phyloP scores from a whole-genome alignment of 2,888 invertebrate species.

The Drosophila nigricruria region DNA sequence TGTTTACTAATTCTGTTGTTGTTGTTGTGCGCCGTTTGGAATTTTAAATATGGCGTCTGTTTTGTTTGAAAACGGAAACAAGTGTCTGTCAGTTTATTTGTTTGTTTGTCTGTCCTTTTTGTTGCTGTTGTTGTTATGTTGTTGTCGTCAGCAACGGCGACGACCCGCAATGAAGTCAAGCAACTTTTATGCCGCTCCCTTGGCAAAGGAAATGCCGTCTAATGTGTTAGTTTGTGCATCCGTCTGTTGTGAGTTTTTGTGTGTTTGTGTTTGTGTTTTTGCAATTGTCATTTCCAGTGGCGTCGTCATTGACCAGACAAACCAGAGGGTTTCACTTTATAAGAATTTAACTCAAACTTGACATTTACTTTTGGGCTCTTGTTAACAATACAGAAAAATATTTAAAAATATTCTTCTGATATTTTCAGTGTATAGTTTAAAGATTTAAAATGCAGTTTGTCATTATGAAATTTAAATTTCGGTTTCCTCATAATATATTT shows the following conservation, averaged over 20 bases:
- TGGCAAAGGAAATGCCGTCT: constrained; percentile 74
- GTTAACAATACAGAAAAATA: background rate
- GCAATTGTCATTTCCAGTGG: constrained; percentile 59
- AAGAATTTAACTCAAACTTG: background rate
- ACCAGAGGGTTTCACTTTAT: constrained; percentile 1
- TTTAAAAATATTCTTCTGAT: background rate
- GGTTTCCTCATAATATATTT: background rate
- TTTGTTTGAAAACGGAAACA: constrained; percentile 81
- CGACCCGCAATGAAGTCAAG: constrained; percentile 78
- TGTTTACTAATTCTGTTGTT: constrained; percentile 55
- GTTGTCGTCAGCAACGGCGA: constrained; percentile 50
- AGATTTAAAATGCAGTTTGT: too few relatives aligned
- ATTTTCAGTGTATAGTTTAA: too few relatives aligned
- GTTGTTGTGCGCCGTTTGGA: constrained; percentile 63
- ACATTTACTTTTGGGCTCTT: background rate
- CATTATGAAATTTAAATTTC: background rate
- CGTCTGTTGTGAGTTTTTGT: constrained; percentile 33
- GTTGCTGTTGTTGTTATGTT: constrained; percentile 37
- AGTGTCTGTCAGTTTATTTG: constrained; percentile 80
- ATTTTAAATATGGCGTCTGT: constrained; percentile 82
- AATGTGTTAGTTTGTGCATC: constrained; percentile 74
- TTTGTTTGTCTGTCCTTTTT: constrained; percentile 63
- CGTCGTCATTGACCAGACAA: constrained; percentile 24
- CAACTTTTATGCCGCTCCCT: constrained; percentile 66
- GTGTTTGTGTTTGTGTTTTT: constrained; percentile 28